Evolutionary conservation across 2,113 vertebrate genomes (phyloP), one percentile per base, ranked within the genome.

Genomic region (Zootoca vivipara): DNA sequence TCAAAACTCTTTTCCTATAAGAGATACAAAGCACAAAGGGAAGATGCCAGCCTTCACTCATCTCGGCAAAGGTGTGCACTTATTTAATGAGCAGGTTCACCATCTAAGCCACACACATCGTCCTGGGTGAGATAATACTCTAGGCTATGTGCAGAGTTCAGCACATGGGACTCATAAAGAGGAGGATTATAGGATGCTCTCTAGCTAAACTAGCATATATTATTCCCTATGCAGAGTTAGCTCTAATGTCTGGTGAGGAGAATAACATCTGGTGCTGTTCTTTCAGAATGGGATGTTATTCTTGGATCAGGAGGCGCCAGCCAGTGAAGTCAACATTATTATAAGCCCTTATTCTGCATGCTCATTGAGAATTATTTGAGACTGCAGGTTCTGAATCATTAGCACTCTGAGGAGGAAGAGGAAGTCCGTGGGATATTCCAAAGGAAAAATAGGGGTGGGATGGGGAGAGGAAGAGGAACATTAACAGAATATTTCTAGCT

Each of bases 261-360:
- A 24, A 78, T 9, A 75, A 5, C 46, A 70, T 83, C 35, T 52
- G 67, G 28, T 52, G 58, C 9, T 10, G 75, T 91, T 85, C 20
- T 28, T 90, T 0, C 87, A 28, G 56, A 90, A 65, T 56, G 3
- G 9, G 84, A 13, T 82, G 13, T 93, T 56, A 82, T 72, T 33
- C 22, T 83, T 87, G 86, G 64, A 73, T 78, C 38, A 91, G 89
- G 75, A 91, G 40, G 8, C 79, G 1, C 62, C 52, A 30, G 12
- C 38, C 88, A 65, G 9, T 58, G 58, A 90, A 75, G 4, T 75
- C 10, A 70, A 78, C 16, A 69, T 35, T 80, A 70, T 82, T 30
- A 90, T 67, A 12, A 67, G 90, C 4, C 12, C 2, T 1, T 58
- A 56, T 35, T 86, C 18, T 65, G 13, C 72, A 73, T 24, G 56